phyloP scores from a whole-genome alignment of 2,888 invertebrate genomes.

The Agrotis segetum region DNA sequence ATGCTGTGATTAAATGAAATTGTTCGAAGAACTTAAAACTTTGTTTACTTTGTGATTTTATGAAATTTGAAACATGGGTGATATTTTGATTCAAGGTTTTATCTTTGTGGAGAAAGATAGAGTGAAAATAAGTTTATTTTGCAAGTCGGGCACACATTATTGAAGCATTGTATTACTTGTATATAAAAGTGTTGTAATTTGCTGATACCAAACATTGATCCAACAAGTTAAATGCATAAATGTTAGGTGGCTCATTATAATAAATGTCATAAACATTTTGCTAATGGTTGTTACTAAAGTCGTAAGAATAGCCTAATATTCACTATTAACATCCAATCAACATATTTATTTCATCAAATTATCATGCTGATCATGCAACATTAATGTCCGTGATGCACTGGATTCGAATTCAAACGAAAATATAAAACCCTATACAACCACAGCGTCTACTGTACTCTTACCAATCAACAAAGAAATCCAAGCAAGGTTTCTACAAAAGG shows the following conservation, averaged over 20 bases:
- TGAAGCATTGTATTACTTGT: too few relatives aligned
- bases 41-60: background rate
- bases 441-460: too few relatives aligned
- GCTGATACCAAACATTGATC: too few relatives aligned
- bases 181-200: too few relatives aligned
- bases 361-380: background rate
- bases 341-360: background rate
- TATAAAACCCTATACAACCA: background rate
- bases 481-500: conserved; percentile 21
- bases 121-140: too few relatives aligned
- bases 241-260: too few relatives aligned
- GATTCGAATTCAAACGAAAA: background rate
- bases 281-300: background rate
- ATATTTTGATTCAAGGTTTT: too few relatives aligned
- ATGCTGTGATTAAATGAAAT: conserved; percentile 73
- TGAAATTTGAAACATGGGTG: background rate
- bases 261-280: background rate
- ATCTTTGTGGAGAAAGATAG: too few relatives aligned
- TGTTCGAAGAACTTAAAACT: conserved; percentile 38
- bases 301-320: background rate
- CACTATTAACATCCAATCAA: background rate
- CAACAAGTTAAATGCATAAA: too few relatives aligned
- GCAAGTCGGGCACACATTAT: too few relatives aligned
- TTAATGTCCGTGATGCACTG: too few relatives aligned
- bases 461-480: background rate